A percentile compares a stretch with the other conserved stretches of the same genome.
phyloP scores from a whole-genome alignment of 1,140 invertebrate species.

The Eumaeus atala region DNA sequence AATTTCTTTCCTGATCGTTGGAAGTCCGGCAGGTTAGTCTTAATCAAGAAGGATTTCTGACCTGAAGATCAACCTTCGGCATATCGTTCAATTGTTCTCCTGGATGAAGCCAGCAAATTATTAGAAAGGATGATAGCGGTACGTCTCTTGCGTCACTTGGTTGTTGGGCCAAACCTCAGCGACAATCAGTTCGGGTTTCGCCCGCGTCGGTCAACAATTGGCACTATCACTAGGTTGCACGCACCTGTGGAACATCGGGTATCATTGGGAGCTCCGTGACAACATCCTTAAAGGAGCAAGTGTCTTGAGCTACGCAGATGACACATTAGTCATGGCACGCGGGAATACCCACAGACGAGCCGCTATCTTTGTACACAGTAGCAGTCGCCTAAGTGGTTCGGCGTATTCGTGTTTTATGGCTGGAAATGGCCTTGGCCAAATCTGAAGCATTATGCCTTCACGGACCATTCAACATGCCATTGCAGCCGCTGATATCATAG shows the following conservation, averaged over 20 bases:
- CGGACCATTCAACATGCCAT: not conserved
- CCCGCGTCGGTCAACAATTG: not conserved
- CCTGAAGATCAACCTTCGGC: slow-evolving; percentile 4
- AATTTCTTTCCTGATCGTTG: not conserved
- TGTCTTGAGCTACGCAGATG: not conserved
- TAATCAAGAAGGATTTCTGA: not conserved
- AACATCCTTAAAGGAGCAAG: not conserved
- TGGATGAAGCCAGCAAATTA: not conserved
- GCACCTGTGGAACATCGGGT: not conserved
- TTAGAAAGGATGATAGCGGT: not conserved
- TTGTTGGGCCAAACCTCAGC: slow-evolving; percentile 6
- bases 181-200: slow-evolving; percentile 7
- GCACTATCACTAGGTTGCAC: slow-evolving; percentile 9
- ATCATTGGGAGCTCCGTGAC: not conserved
- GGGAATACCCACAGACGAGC: not conserved
- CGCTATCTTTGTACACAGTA: not conserved
- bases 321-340: not conserved
- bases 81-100: not conserved
- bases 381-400: not conserved
- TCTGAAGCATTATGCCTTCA: not conserved
- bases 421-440: not conserved
- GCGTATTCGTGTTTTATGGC: not conserved
- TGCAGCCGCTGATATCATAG: not conserved
- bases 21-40: not conserved
- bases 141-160: not conserved